Evolutionary conservation across 2,797 vertebrate genomes (phyloP), one percentile per base, ranked within the genome.

Genomic region (Chrysocyon brachyurus): DNA sequence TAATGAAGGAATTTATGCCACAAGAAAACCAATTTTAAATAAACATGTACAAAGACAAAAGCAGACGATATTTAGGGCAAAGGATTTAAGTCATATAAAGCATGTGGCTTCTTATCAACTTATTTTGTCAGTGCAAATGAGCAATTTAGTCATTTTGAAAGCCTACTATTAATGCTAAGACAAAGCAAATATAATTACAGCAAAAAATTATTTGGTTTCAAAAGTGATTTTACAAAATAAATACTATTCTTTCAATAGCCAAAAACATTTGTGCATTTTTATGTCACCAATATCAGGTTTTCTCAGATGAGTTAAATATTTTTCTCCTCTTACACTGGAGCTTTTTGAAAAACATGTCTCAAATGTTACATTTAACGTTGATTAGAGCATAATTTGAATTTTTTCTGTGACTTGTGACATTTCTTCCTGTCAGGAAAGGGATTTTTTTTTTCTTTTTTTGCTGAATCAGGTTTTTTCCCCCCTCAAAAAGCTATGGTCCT

Each of bases 211-310:
- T 8, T 46, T 2, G 0, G 2, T 46, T 33, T 64, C 28, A 22
- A 56, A 97, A 84, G n/a, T 22, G 31, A 70, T 36, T 79, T 94
- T 92, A 9, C 26, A 64, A 82, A 90, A 54, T 87, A 75, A 87
- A 61, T 63, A 66, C 40, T 68, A 9, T 6, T 59, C 4, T 78
- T 9, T 63, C 26, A 77, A 78, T 46, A 49, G 6, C 28, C 12
- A 93, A 87, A 64, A 86, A 49, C 85, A 33, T 64, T 52, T 72
- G 7, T 16, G 0, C 12, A 63, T 77, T 90, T 92, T 83, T 64
- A 6, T 86, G 6, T 61, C 56, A 33, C 6, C 22, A 49, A 14
- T 82, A 28, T 52, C 73, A 70, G 9, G 26, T 85, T 84, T 86
- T 87, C 52, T 90, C n/a, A 49, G 33, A 14, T 63, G 24, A 90